Conservation (phyloP, 2,888 invertebrate species). For the Mamestra brassicae region DNA sequence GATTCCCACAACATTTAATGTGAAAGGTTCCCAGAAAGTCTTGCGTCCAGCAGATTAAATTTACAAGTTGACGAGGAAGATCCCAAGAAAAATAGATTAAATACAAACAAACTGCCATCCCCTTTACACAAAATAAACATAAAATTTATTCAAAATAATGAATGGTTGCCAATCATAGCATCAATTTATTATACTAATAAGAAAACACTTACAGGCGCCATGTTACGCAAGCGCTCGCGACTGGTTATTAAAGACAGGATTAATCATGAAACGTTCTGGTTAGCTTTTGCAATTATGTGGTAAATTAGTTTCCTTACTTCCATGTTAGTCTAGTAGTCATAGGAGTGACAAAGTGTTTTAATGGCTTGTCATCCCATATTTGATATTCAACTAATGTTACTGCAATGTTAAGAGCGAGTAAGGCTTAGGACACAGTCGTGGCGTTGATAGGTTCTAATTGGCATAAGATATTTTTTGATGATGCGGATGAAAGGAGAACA, state of each 20-base stretch:
- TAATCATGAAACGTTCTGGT: conserved; percentile 59
- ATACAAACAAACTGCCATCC: conserved; percentile 22
- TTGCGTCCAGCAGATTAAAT: neutral
- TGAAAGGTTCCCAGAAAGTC: conserved; percentile 14
- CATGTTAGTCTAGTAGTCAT: conserved; percentile 54
- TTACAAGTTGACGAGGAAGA: conserved; percentile 14
- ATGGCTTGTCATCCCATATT: conserved; percentile 61
- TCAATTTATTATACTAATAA: conserved; percentile 73
- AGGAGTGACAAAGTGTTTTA: conserved; percentile 60
- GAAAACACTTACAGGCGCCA: conserved; percentile 67
- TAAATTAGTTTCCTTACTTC: conserved; percentile 64
- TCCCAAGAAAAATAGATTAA: conserved; percentile 31
- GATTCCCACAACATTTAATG: neutral
- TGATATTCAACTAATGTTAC: conserved; percentile 46
- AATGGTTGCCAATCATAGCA: conserved; percentile 68
- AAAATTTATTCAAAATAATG: conserved; percentile 50
- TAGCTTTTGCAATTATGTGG: conserved; percentile 62
- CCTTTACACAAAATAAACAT: conserved; percentile 22
- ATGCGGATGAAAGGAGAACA: too few relatives aligned
- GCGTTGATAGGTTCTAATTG: conserved; percentile 14
- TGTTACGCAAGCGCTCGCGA: conserved; percentile 53
- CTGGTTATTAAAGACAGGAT: conserved; percentile 61
- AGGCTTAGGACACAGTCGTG: neutral
- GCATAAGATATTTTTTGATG: neutral
- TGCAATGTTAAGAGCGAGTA: conserved; percentile 13